Percentiles rank a stretch among this genome's conserved stretches.
Conservation (phyloP, 1,140 invertebrate genomes). For the Drosophila nigromelanica region DNA sequence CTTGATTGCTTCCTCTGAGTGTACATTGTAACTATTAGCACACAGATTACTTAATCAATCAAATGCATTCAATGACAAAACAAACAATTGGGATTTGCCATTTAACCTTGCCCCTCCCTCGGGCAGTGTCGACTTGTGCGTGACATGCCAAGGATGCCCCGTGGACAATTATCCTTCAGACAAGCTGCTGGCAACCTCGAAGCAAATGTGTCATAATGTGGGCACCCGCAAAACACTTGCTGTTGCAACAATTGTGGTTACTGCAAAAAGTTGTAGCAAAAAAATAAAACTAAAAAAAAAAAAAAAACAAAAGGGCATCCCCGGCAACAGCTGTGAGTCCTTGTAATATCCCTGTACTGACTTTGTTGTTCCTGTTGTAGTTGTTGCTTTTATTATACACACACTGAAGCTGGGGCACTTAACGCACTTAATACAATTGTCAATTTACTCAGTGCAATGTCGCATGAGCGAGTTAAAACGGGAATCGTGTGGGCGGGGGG, state of each 20-base stretch:
- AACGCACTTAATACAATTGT: slow-evolving; percentile 74
- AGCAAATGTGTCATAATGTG: slow-evolving; percentile 60
- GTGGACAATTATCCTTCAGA: slow-evolving; percentile 66
- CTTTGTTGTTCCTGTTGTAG: slow-evolving; percentile 30
- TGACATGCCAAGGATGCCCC: slow-evolving; percentile 51
- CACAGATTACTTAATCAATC: slow-evolving; percentile 29
- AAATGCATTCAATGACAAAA: slow-evolving; percentile 20
- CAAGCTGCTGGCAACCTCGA: slow-evolving; percentile 37
- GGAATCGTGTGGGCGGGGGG: background rate
- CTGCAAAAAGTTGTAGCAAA: slow-evolving; percentile 28
- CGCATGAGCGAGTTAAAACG: slow-evolving; percentile 5
- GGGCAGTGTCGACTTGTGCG: slow-evolving; percentile 13
- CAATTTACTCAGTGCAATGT: slow-evolving; percentile 59
- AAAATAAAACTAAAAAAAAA: background rate
- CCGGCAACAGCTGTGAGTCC: slow-evolving; percentile 49
- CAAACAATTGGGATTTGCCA: slow-evolving; percentile 12
- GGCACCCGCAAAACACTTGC: slow-evolving; percentile 38
- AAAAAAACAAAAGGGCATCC: slow-evolving; percentile 39
- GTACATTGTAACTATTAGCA: background rate
- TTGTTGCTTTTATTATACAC: slow-evolving; percentile 12
- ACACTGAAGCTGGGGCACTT: slow-evolving; percentile 48
- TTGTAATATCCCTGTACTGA: slow-evolving; percentile 44
- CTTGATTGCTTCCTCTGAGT: background rate
- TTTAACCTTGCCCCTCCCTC: slow-evolving; percentile 49
- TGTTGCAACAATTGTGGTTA: background rate